Evolutionary conservation across 2,797 vertebrate genomes (phyloP).

Genomic region (Trematomus bernacchii): DNA sequence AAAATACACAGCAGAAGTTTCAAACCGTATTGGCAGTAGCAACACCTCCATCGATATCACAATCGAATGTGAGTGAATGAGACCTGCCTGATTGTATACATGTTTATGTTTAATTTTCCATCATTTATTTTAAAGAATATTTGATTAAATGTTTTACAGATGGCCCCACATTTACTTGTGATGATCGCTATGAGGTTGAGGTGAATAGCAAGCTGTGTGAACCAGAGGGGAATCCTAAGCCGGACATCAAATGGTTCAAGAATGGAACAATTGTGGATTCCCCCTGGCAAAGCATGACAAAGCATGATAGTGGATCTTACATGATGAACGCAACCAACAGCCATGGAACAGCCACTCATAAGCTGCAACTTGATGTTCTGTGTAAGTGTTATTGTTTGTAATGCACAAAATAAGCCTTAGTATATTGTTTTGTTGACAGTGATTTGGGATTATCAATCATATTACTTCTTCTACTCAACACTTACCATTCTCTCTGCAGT

Average conservation of each 20-base stretch:
- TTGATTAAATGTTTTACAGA: slow-evolving; percentile 50
- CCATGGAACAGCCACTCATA: slow-evolving; percentile 32
- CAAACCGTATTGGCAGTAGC: not conserved
- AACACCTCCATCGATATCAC: slow-evolving; percentile 34
- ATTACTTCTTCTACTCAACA: not conserved
- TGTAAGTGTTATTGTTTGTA: slow-evolving; percentile 44
- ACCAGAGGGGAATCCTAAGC: slow-evolving; percentile 49
- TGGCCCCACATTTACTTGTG: slow-evolving; percentile 48
- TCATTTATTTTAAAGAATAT: slow-evolving; percentile 14
- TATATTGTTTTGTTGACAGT: not conserved
- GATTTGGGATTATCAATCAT: not conserved
- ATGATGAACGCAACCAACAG: slow-evolving; percentile 42
- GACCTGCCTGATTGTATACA: not conserved
- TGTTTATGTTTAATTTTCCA: not conserved
- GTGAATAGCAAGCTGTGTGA: slow-evolving; percentile 39
- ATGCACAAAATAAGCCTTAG: not conserved
- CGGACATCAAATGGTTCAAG: slow-evolving; percentile 47
- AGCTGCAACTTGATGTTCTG: slow-evolving; percentile 27
- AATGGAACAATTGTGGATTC: not conserved
- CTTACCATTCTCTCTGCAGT: slow-evolving; percentile 51
- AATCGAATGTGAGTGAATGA: slow-evolving; percentile 70
- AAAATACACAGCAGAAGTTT: slow-evolving; percentile 22
- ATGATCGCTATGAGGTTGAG: not conserved
- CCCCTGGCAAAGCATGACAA: slow-evolving; percentile 29
- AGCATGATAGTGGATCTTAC: slow-evolving; percentile 57